Base-by-base conservation (phyloP, 1,140 invertebrate species). In the Drosophila orosa region DNA sequence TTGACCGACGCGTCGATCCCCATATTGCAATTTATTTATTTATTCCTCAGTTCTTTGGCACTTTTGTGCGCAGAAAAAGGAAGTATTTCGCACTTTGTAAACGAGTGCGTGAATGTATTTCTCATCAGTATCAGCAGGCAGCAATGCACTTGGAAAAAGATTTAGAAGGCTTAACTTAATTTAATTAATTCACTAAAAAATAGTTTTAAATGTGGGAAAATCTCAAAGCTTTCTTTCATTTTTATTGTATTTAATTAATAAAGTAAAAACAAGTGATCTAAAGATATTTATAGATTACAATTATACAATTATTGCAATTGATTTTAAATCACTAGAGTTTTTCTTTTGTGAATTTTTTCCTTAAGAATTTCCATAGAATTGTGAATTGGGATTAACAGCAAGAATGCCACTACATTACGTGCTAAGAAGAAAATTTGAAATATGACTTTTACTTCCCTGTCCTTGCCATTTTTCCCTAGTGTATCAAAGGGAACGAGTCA, bases 51-150 rank as follows among this genome's bases (percentile, higher is more conserved):
- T 50, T 48, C 35, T 29, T 42, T 25, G 27, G 39, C 65, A 52
- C 45, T 65, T 65, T 48, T 42, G 33, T 42, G n/a, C 9, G 42
- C 65, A 52, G 65, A 52, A 68, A 54, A 68, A 68, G 65, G 65
- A 68, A 66, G 65, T 68, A 68, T 68, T 68, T 68, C 60, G 60
- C 65, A 68, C 65, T 68, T 68, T 68, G 65, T 68, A 22, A 66
- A 52, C 59, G 27, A 65, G 24, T 31, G 42, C 65, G 59, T 42
- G 44, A 48, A 63, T 63, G 40, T 61, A 31, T 63, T 67, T 61
- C 63, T 67, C 65, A 68, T 42, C 60, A 27, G 25, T 29, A 65
- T 33, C 65, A 66, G 65, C 44, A 50, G 60, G 65, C 59, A 66
- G 27, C 27, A 45, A 47, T 39, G 63, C 65, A 67, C 44, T 65